Percentiles rank a stretch among this genome's conserved stretches.
Evolutionary conservation across 2,888 invertebrate species (phyloP).

Genomic region (Tenthredo distinguenda): DNA sequence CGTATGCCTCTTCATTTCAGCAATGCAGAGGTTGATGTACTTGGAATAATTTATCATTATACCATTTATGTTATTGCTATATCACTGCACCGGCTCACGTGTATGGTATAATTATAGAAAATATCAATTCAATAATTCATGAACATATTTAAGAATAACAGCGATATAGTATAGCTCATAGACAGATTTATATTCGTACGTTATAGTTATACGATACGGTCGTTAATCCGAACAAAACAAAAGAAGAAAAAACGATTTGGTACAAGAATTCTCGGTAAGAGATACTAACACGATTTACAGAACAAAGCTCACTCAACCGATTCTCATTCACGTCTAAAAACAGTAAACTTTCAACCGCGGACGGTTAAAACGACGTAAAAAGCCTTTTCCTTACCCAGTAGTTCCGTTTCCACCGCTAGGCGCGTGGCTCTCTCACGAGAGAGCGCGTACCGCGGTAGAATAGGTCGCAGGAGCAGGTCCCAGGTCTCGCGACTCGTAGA

Average conservation of each 20-base stretch:
- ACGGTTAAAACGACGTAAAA: not conserved
- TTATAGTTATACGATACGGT: not conserved
- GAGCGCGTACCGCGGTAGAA: not conserved
- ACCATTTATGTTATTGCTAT: constrained; percentile 1
- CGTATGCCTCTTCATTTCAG: not conserved
- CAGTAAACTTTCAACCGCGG: not conserved
- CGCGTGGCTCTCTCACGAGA: not conserved
- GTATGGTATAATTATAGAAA: not conserved
- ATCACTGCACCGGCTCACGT: not conserved
- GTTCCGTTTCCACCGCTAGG: constrained; percentile 1
- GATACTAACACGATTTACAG: not conserved
- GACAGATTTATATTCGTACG: not conserved
- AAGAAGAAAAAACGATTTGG: not conserved
- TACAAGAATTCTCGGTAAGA: not conserved
- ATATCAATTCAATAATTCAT: constrained; percentile 32
- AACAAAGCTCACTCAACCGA: not conserved
- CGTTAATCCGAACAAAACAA: not conserved
- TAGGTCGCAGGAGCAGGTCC: not conserved
- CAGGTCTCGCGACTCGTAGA: not conserved
- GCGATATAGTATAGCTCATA: not conserved
- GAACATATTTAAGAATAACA: not conserved
- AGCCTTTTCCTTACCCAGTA: not conserved
- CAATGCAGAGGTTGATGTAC: not conserved
- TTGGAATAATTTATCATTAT: constrained; percentile 25
- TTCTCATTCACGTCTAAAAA: not conserved